Evolutionary conservation across 2,113 vertebrate genomes (phyloP), one percentile per base, ranked within the genome.

Genomic region (Otolemur garnettii): DNA sequence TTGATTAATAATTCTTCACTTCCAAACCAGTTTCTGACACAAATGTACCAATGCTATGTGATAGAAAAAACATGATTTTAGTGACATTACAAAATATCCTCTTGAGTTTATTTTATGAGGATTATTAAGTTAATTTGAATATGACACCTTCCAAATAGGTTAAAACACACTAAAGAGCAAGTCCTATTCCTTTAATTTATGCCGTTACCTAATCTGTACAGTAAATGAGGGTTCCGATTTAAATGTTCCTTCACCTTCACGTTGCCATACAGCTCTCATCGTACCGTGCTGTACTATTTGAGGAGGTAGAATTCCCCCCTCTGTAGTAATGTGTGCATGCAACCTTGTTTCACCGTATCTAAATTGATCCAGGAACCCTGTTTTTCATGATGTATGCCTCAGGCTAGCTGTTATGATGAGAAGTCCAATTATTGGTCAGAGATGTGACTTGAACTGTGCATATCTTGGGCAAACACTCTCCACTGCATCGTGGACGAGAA

Each of bases 291-390:
- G 4, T 24, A 22, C 15, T 33, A 62, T 72, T 93, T 93, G 72
- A 21, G 60, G 66, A 62, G 60, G n/a, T 93, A n/a, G 64, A 89
- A 80, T 75, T 84, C 75, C 55, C 96, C 74, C 91, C 83, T 90
- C 59, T 45, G 2, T 14, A 72, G 45, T 68, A 95, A 91, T 92
- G 79, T 84, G 59, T 81, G 45, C 94, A 79, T 72, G 24, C 30
- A 93, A 45, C 66, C 86, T 94, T 91, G 91, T 93, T 91, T 97
- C 72, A 95, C 91, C 75, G 87, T 97, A 95, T 95, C 95, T 97
- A 97, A 97, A 91, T 94, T 87, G 89, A 96, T 94, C 79, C 96
- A 97, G 94, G 88, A 97, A 96, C 42, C 80, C 66, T 33, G 74
- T 94, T 96, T 97, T 92, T 90, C 89, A 62, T 89, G 74, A 95